phyloP scores from a whole-genome alignment of 2,888 invertebrate species.

The Rhingia rostrata region DNA sequence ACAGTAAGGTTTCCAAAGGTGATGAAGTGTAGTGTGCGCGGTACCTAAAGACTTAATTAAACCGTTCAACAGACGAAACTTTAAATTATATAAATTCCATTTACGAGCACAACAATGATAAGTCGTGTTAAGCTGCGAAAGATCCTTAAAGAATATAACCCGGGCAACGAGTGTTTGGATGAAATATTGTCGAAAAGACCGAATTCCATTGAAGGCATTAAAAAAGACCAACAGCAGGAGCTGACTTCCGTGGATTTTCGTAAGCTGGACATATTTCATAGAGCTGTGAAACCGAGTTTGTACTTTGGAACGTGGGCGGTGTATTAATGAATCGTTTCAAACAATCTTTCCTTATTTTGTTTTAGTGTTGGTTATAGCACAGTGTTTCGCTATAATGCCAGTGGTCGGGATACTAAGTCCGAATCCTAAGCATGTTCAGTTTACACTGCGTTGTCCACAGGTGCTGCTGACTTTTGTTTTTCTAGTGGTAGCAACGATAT shows the following conservation, averaged over 20 bases:
- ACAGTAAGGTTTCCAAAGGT: neutral
- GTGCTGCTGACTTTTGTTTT: slow-evolving; percentile 76
- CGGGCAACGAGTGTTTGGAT: slow-evolving; percentile 27
- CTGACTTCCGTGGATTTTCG: slow-evolving; percentile 54
- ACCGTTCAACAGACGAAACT: neutral
- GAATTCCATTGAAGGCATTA: slow-evolving; percentile 39
- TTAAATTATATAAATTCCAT: neutral
- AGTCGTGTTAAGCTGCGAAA: slow-evolving; percentile 74
- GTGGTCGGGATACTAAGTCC: slow-evolving; percentile 82
- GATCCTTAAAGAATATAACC: slow-evolving; percentile 69
- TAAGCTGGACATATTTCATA: slow-evolving; percentile 82
- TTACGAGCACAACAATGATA: slow-evolving; percentile 67
- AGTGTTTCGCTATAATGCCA: slow-evolving; percentile 84
- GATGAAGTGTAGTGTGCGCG: neutral
- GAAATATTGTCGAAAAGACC: slow-evolving; percentile 42
- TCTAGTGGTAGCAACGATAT: slow-evolving; percentile 74
- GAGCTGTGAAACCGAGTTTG: slow-evolving; percentile 83
- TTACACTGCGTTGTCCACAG: slow-evolving; percentile 77
- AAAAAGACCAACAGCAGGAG: slow-evolving; percentile 5
- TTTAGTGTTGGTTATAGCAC: slow-evolving; percentile 83
- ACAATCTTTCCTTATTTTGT: neutral
- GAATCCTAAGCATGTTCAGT: slow-evolving; percentile 80
- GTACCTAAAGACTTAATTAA: slow-evolving; percentile 38
- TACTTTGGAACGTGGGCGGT: no score
- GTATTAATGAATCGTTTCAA: neutral